phyloP scores from a whole-genome alignment of 1,140 invertebrate species.

The Drosophila insularis region DNA sequence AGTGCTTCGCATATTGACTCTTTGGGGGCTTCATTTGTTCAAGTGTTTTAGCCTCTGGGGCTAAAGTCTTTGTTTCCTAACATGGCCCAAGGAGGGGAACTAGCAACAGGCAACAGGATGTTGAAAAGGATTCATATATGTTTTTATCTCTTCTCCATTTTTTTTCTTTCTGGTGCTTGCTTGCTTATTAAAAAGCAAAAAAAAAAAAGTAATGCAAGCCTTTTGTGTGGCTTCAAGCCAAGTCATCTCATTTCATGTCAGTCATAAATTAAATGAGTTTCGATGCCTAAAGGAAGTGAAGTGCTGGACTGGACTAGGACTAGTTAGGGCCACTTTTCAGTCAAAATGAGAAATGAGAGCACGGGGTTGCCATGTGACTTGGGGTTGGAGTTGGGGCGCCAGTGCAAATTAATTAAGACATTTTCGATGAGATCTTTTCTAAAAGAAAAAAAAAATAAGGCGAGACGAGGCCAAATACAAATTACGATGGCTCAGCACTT shows the following conservation, averaged over 20 bases:
- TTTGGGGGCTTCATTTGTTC: conserved; percentile 67
- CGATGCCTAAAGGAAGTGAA: conserved; percentile 23
- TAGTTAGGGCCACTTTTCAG: conserved; percentile 44
- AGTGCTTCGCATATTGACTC: conserved; percentile 48
- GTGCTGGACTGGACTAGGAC: conserved; percentile 23
- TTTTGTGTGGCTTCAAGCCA: conserved; percentile 63
- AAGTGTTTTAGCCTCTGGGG: conserved; percentile 65
- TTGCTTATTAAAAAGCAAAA: conserved; percentile 45
- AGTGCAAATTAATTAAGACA: conserved; percentile 75
- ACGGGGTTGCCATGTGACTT: not conserved
- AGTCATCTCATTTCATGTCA: conserved; percentile 59
- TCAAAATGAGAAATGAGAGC: conserved; percentile 1
- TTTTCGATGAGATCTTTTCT: conserved; percentile 73
- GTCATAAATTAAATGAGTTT: conserved; percentile 74
- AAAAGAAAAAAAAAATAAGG: conserved; percentile 30
- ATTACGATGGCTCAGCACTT: conserved; percentile 59
- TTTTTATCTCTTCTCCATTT: conserved; percentile 38
- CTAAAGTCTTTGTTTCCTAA: conserved; percentile 31
- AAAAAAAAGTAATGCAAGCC: conserved; percentile 32
- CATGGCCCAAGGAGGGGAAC: conserved; percentile 42
- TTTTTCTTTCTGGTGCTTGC: conserved; percentile 16
- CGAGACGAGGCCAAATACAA: conserved; percentile 61
- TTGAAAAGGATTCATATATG: conserved; percentile 64
- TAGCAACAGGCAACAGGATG: conserved; percentile 54
- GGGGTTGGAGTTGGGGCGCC: conserved; percentile 17